A percentile compares a stretch with the other conserved stretches of the same genome.
Evolutionary conservation across 2,888 invertebrate species (phyloP).

Genomic region (Nomada ruficornis): DNA sequence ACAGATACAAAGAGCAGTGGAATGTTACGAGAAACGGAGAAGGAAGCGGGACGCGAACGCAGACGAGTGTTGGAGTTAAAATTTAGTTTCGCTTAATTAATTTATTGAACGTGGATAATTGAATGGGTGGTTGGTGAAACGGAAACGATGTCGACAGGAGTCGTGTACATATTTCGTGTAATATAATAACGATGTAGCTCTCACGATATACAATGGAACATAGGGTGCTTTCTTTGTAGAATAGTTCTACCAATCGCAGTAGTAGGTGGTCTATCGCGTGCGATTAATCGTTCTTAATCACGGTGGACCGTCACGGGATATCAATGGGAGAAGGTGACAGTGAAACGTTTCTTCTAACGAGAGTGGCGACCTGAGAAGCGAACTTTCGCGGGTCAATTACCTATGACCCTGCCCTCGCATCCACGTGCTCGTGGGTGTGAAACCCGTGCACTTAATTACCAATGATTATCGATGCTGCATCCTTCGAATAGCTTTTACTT

Average conservation of each 20-base stretch:
- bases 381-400: constrained; percentile 56
- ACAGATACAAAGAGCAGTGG: constrained; percentile 73
- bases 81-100: not conserved
- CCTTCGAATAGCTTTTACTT: constrained; percentile 33
- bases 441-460: constrained; percentile 26
- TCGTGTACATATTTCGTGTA: constrained; percentile 42
- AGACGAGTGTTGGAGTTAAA: constrained; percentile 50
- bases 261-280: not conserved
- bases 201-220: not conserved
- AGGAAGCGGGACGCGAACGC: constrained; percentile 39
- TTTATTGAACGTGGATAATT: constrained; percentile 4
- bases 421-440: constrained; percentile 11
- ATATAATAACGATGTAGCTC: constrained; percentile 26
- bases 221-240: constrained; percentile 17
- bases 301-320: not conserved
- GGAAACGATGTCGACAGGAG: not conserved
- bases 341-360: constrained; percentile 36
- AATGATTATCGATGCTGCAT: not conserved
- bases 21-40: constrained; percentile 66
- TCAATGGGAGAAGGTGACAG: constrained; percentile 45
- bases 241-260: too few relatives aligned
- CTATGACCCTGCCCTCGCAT: constrained; percentile 42
- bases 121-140: not conserved
- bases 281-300: constrained; percentile 16
- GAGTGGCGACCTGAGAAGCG: constrained; percentile 46